Base-by-base conservation (phyloP, 2,113 vertebrate genomes). In the Xiphias gladius region DNA sequence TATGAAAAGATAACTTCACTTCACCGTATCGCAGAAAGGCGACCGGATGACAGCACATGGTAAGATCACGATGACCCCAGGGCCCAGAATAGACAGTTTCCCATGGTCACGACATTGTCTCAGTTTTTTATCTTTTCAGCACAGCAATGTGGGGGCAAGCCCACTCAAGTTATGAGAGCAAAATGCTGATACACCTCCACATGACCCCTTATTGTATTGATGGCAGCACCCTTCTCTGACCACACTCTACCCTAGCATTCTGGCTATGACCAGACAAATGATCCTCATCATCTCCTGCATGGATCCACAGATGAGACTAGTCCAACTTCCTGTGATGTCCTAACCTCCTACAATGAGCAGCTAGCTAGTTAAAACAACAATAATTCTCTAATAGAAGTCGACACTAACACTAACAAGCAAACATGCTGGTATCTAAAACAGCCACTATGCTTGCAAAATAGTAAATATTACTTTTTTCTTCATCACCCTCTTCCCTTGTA, bases 1-100 rank as follows among this genome's bases (percentile, higher is more conserved):
- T 80, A 71, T 72, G n/a, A 86, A 85, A 77, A 74, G 66, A 84
- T 83, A 88, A 87, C 70, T 37, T 37, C 37, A 64, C 59, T 50
- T 81, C 55, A 72, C 68, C 9, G 13, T 37, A n/a, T 67, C 69
- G 67, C 70, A 63, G 54, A 26, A 22, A 28, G 57, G 57, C 50
- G 58, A 35, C 52, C 4, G 1, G 52, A 14, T 59, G 22, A 80
- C 69, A 86, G 80, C 74, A 57, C 64, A 79, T 32, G 28, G 24
- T 55, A 65, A 75, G 65, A 87, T 84, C 80, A 86, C 73, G 78
- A 91, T 77, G 63, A 81, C 84, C 48, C 41, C 16, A 22, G 67
- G 64, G 55, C n/a, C 57, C n/a, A n/a, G n/a, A n/a, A n/a, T n/a
- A n/a, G 54, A 6, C 7, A 63, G 71, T 76, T 73, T 75, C 28